These are phyloP conservation scores for Meriones unguiculatus DNA, from an alignment of 2,113 vertebrate genomes.

Conservation along the genomic window DNA sequence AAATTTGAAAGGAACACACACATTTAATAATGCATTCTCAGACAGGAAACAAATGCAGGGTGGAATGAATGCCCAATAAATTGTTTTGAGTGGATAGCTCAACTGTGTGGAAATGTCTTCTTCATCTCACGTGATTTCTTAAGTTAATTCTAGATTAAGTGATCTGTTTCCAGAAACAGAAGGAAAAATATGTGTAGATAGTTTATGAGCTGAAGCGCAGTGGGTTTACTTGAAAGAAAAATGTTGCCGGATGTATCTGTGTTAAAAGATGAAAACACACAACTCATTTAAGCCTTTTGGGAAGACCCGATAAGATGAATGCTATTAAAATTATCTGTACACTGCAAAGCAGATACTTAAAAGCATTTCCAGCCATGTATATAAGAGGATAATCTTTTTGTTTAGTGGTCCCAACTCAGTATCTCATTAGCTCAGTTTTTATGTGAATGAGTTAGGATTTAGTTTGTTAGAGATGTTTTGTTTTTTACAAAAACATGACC, in stretches of 20 bases:
- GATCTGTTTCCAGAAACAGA: constrained; percentile 35
- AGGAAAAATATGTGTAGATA: neutral
- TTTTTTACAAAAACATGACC: neutral
- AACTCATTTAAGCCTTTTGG: constrained; percentile 8
- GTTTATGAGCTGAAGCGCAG: constrained; percentile 22
- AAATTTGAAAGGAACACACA: neutral
- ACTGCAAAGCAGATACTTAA: constrained; percentile 31
- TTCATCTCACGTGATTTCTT: neutral
- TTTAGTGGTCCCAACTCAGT: neutral
- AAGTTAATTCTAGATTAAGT: constrained; percentile 56
- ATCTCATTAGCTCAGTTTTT: constrained; percentile 31
- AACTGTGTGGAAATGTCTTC: neutral
- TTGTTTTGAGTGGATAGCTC: neutral
- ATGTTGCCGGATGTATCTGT: constrained; percentile 17
- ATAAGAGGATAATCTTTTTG: constrained; percentile 27
- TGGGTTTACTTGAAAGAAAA: constrained; percentile 35
- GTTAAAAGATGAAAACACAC: constrained; percentile 18
- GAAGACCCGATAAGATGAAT: constrained; percentile 43
- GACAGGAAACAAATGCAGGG: neutral
- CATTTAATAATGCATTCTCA: neutral
- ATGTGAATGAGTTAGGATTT: neutral
- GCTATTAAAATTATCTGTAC: constrained; percentile 2
- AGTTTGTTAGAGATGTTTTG: neutral
- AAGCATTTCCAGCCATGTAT: neutral
- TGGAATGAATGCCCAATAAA: neutral